Evolutionary conservation across 2,888 invertebrate genomes (phyloP).

Genomic region (Cataglyphis rosenhaueri): DNA sequence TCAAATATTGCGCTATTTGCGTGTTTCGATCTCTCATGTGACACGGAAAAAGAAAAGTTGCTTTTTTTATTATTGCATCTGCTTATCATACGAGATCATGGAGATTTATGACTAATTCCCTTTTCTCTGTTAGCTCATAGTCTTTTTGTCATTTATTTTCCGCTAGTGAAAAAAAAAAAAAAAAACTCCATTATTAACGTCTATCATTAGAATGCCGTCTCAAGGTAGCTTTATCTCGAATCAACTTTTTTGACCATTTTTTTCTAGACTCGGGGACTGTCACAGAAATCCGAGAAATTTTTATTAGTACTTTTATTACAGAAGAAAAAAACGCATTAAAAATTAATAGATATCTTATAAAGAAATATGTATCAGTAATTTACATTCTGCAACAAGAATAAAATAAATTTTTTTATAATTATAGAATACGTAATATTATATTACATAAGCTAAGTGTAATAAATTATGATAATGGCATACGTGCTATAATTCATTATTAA

Average conservation of each 20-base stretch:
- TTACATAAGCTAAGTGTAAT: neutral
- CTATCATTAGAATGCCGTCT: neutral
- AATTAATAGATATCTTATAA: too few relatives aligned
- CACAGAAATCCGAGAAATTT: neutral
- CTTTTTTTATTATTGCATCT: conserved; percentile 12
- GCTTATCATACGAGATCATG: neutral
- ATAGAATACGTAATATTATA: neutral
- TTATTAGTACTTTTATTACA: neutral
- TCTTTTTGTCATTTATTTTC: conserved; percentile 1
- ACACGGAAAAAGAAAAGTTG: neutral
- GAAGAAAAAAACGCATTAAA: neutral
- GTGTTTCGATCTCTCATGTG: neutral
- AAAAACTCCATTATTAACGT: conserved; percentile 20
- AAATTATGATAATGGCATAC: neutral
- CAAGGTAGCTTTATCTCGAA: neutral
- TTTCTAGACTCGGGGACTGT: neutral
- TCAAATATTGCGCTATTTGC: neutral
- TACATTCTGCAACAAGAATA: neutral
- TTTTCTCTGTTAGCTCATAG: neutral
- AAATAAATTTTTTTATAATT: neutral
- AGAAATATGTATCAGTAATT: too few relatives aligned
- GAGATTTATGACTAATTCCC: neutral
- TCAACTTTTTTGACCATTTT: neutral
- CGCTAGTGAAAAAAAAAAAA: neutral
- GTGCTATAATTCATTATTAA: neutral